Evolutionary conservation across 2,797 vertebrate species (phyloP), one percentile per base, ranked within the genome.

Genomic region (Scleropages formosus): DNA sequence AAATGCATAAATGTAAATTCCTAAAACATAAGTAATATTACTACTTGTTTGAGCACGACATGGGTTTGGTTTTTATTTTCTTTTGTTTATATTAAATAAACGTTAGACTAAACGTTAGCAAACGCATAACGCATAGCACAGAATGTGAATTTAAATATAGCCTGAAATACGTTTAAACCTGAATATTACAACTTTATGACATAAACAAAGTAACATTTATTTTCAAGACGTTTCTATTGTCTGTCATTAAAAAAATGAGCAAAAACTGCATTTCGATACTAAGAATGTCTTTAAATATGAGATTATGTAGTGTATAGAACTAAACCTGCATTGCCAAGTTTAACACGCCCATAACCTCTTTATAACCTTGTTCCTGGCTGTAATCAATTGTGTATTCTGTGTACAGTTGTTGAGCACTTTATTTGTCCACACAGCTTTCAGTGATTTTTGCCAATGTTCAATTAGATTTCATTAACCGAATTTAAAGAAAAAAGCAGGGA

Each of bases 1-100:
- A 92, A 91, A 93, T 93, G 92, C 88, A 93, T 91, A 91, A 88
- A 89, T 89, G 88, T 87, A 88, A 90, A 90, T 91, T 91, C 90
- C 88, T 88, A 91, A 90, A 92, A 93, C 90, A 90, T 90, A 76
- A 65, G 89, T 91, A 78, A 74, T 80, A 85, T 90, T 92, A 90
- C 91, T 90, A 92, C 91, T 92, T 91, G 92, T 91, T 90, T 90
- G 90, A 92, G 92, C 89, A 90, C 90, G 82, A 85, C 86, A 91
- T 91, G 90, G 90, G 92, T 91, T 91, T 91, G 88, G 68, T 63
- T 61, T 75, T 64, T 6, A 83, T 87, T 82, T 87, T 85, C 84
- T 87, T 87, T 82, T 16, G 67, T 49, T 26, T 56, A 16, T 49
- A 22, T 73, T 60, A 31, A 15, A 27, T 51, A 72, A 77, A 58